Evolutionary conservation across 2,113 vertebrate genomes (phyloP), one percentile per base, ranked within the genome.

Genomic region (Lates calcarifer): DNA sequence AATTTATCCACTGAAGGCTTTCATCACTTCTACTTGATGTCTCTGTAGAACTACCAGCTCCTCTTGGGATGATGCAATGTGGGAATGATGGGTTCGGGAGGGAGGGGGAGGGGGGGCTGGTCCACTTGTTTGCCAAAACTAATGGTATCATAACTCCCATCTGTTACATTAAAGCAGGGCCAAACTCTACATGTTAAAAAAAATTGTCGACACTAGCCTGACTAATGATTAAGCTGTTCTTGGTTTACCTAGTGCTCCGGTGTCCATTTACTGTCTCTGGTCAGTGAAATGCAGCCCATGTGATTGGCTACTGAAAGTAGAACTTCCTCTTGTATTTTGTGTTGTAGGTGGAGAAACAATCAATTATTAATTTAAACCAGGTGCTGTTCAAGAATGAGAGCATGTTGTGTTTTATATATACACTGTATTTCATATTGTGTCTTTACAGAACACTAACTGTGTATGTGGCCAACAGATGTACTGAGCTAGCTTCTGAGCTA

Each of bases 151-250:
- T 74, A 74, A 63, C 66, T 77, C 81, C 33, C 60, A 81, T 77
- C 77, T 89, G 81, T 91, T 87, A 85, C 87, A 77, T 57, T 66
- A 58, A 76, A 61, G 29, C 72, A 82, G 71, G 62, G 82, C 62
- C 71, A 85, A 84, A 80, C 58, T 84, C 56, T 81, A 67, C 35
- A 64, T 31, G 20, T 70, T 82, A 2, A 9, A 47, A 45, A 53
- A 17, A 63, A 2, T 74, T 68, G 62, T 45, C 66, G 49, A 83
- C 83, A 79, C 77, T 84, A 88, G 80, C 78, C 31, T 68, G 58
- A 87, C 45, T 79, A 91, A 90, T 91, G 29, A 88, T 90, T 83
- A 84, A 90, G 77, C 63, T 33, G 14, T 56, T 82, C 29, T 67
- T 28, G 45, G 58, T 79, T 89, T 81, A 74, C 55, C 17, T n/a